These are phyloP conservation scores for Forbesichthys papilliferus DNA, from an alignment of 2,113 vertebrate species.

Conservation along the genomic window DNA sequence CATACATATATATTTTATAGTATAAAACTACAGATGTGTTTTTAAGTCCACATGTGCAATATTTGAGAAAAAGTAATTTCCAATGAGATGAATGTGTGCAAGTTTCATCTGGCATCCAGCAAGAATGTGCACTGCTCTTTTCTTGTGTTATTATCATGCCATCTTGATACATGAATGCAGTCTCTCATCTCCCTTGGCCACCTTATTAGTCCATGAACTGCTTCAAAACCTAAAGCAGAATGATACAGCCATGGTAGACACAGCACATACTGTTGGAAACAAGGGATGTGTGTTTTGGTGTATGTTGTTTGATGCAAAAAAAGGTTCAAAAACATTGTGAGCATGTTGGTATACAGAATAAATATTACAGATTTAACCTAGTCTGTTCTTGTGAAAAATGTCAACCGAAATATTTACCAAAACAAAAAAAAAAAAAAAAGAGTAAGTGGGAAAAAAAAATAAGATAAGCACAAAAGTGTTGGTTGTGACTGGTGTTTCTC, in stretches of 20 bases:
- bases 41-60: conserved; percentile 28
- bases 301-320: conserved; percentile 64
- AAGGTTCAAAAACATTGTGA: conserved; percentile 73
- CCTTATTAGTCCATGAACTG: conserved; percentile 45
- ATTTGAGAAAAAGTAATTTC: conserved; percentile 34
- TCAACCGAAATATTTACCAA: conserved; percentile 64
- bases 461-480: conserved; percentile 77
- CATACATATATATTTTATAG: neutral
- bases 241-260: conserved; percentile 36
- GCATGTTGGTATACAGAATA: conserved; percentile 76
- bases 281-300: conserved; percentile 59
- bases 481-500: conserved; percentile 75
- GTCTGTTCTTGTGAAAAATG: conserved; percentile 77
- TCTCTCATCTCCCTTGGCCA: conserved; percentile 37
- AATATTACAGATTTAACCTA: conserved; percentile 68
- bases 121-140: conserved; percentile 40
- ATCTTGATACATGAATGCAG: conserved; percentile 35
- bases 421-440: conserved; percentile 39
- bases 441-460: conserved; percentile 31
- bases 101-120: conserved; percentile 29
- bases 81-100: conserved; percentile 23
- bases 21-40: conserved; percentile 28
- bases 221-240: conserved; percentile 30
- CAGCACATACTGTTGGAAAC: conserved; percentile 45
- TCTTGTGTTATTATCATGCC: conserved; percentile 20